Conservation (phyloP, 2,113 vertebrate genomes). For the Platysteira castanea region DNA sequence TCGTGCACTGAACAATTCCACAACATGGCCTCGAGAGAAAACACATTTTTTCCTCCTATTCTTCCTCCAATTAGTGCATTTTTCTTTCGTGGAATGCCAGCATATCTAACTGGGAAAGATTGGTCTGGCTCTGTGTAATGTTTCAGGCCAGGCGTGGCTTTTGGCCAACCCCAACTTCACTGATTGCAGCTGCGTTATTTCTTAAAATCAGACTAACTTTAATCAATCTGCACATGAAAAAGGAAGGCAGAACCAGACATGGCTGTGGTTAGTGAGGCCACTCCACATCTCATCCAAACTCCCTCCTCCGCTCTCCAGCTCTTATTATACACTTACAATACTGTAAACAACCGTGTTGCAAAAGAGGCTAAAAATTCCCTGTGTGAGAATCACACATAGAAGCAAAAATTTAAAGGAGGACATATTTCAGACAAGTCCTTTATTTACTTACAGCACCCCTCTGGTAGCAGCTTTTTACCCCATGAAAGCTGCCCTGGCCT, state of each 20-base stretch:
- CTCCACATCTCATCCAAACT: not conserved
- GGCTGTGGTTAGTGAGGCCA: not conserved
- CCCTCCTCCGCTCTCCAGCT: not conserved
- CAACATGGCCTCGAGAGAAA: accelerated
- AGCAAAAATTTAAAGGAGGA: not conserved
- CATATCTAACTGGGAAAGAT: not conserved
- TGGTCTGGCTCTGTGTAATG: not conserved
- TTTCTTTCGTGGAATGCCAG: not conserved
- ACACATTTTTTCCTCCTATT: not conserved
- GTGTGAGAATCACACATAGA: not conserved
- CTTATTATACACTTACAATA: not conserved
- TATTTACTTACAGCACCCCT: not conserved
- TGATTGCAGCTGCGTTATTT: accelerated
- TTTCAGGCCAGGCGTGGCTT: not conserved
- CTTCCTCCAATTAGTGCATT: not conserved
- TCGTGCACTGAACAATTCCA: not conserved
- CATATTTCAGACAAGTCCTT: not conserved
- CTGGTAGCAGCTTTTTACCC: not conserved
- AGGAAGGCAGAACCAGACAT: not conserved
- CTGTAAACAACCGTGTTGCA: accelerated
- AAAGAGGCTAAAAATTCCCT: not conserved
- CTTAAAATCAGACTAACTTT: not conserved
- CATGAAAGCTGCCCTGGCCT: not conserved
- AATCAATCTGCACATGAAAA: not conserved
- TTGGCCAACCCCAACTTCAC: not conserved